Conservation (phyloP, 2,797 vertebrate genomes). For the Falco columbarius region DNA sequence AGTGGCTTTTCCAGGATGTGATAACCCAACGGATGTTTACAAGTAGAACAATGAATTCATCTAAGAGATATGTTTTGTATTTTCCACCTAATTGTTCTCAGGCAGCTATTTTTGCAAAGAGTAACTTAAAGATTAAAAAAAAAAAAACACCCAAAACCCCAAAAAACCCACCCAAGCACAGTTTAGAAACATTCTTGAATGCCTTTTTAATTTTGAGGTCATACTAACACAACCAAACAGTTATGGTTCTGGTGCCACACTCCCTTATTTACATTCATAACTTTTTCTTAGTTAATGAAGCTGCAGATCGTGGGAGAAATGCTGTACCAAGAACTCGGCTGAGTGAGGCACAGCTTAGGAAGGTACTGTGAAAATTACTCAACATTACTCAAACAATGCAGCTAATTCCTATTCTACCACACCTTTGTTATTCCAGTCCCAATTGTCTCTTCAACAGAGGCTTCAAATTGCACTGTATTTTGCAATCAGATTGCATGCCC, state of each 20-base stretch:
- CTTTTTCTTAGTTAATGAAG: neutral
- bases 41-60: constrained; percentile 67
- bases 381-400: constrained; percentile 1
- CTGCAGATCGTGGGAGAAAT: neutral
- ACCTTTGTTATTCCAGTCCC: constrained; percentile 38
- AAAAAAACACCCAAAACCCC: neutral
- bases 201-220: neutral
- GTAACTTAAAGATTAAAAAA: constrained; percentile 46
- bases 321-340: neutral
- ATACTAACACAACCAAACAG: neutral
- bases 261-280: neutral
- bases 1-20: constrained; percentile 69
- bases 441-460: neutral
- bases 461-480: neutral
- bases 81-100: constrained; percentile 68
- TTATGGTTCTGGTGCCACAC: neutral
- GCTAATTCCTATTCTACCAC: constrained; percentile 43
- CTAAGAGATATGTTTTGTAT: constrained; percentile 47
- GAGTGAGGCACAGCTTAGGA: neutral
- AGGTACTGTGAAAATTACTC: constrained; percentile 14
- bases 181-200: constrained; percentile 27
- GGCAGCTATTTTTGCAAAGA: constrained; percentile 67
- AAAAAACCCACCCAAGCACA: neutral
- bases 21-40: constrained; percentile 58
- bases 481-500: constrained; percentile 15